Conservation (phyloP, 2,888 invertebrate species). For the Drosophila cyrtoloma region DNA sequence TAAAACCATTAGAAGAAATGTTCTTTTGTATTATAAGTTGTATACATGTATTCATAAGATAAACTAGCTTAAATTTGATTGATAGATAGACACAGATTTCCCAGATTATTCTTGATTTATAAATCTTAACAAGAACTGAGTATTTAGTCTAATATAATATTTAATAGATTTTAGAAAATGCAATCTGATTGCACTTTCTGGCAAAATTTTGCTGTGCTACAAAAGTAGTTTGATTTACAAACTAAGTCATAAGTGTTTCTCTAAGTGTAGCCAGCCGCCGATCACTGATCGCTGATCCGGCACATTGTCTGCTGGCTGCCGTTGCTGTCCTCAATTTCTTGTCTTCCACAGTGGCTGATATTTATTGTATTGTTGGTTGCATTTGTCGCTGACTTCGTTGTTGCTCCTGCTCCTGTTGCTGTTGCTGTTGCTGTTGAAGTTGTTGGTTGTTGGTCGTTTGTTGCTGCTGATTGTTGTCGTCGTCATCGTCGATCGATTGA, state of each 20-base stretch:
- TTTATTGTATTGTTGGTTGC: slow-evolving; percentile 81
- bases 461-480: slow-evolving; percentile 72
- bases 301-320: slow-evolving; percentile 32
- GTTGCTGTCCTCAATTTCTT: slow-evolving; percentile 44
- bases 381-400: slow-evolving; percentile 59
- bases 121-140: neutral
- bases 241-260: neutral
- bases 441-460: slow-evolving; percentile 59
- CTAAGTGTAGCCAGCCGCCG: slow-evolving; percentile 7
- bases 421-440: slow-evolving; percentile 24
- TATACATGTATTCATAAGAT: neutral
- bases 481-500: slow-evolving; percentile 59
- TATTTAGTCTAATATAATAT: neutral
- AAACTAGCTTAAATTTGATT: neutral
- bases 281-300: slow-evolving; percentile 36
- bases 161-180: neutral
- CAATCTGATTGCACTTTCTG: neutral
- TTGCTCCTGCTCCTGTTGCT: slow-evolving; percentile 6
- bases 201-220: neutral
- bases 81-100: neutral
- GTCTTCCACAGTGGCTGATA: slow-evolving; percentile 48
- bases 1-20: neutral
- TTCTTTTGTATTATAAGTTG: neutral
- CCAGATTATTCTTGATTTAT: rapidly evolving
- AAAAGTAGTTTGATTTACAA: neutral